Evolutionary conservation across 1,140 invertebrate species (phyloP).

Genomic region (Agrypnia vestita): DNA sequence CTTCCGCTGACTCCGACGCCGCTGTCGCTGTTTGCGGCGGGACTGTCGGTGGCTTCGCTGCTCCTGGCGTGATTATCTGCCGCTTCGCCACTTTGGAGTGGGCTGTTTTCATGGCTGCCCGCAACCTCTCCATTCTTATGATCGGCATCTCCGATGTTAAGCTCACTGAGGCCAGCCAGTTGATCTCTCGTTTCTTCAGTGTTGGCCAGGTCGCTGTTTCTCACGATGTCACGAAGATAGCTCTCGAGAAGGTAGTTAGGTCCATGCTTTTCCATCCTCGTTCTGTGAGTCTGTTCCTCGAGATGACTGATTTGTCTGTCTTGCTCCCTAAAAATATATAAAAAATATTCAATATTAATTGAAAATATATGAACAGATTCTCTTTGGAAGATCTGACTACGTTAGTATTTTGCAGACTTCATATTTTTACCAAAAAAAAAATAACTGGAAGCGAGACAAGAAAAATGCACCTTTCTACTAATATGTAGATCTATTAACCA

Average conservation of each 20-base stretch:
- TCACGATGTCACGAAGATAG: constrained; percentile 75
- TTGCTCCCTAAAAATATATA: constrained; percentile 75
- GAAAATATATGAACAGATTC: too few relatives aligned
- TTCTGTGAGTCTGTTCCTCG: constrained; percentile 83
- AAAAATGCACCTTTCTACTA: too few relatives aligned
- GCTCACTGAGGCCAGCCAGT: constrained; percentile 54
- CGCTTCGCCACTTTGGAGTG: constrained; percentile 64
- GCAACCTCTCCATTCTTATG: constrained; percentile 18
- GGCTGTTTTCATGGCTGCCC: constrained; percentile 53
- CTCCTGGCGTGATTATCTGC: constrained; percentile 70
- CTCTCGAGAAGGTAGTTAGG: constrained; percentile 88
- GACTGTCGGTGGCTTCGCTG: constrained; percentile 71
- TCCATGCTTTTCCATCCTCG: constrained; percentile 81
- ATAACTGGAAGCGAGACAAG: too few relatives aligned
- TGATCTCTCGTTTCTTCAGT: constrained; percentile 63
- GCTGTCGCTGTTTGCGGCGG: constrained; percentile 75
- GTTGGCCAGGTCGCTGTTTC: constrained; percentile 62
- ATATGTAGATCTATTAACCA: too few relatives aligned
- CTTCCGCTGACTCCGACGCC: constrained; percentile 72
- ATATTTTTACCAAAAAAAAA: too few relatives aligned
- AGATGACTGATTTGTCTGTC: constrained; percentile 84
- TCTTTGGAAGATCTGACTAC: too few relatives aligned
- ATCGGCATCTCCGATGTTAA: constrained; percentile 54
- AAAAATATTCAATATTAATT: too few relatives aligned
- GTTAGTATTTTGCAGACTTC: too few relatives aligned